Percentiles rank a stretch among this genome's conserved stretches.
Evolutionary conservation across 2,113 vertebrate genomes (phyloP).

Genomic region (Hippolais icterina): DNA sequence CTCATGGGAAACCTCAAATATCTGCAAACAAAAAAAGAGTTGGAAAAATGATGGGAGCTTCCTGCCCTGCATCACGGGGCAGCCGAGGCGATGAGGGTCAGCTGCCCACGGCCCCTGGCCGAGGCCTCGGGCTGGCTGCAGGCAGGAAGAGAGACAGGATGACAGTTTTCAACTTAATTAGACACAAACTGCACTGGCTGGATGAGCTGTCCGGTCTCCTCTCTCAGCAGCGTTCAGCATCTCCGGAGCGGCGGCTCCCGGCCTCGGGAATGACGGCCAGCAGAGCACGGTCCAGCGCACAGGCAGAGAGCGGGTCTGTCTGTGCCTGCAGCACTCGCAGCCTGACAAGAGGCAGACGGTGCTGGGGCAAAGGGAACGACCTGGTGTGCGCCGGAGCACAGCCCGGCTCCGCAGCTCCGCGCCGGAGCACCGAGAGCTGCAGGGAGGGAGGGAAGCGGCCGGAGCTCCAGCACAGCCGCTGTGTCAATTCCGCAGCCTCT

Average conservation of each 20-base stretch:
- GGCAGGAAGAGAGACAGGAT: background rate
- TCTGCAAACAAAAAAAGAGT: background rate
- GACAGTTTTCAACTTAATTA: background rate
- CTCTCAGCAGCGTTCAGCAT: background rate
- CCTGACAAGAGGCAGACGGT: background rate
- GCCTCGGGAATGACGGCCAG: accelerated
- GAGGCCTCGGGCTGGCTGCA: background rate
- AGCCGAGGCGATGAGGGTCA: background rate
- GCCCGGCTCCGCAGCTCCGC: accelerated
- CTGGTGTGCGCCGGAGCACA: accelerated
- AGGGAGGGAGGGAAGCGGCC: accelerated
- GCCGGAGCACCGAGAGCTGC: background rate
- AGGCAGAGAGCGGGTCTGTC: background rate
- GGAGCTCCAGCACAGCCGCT: accelerated
- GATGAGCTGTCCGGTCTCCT: background rate
- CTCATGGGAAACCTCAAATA: background rate
- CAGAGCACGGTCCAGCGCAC: accelerated
- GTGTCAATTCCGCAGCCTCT: background rate
- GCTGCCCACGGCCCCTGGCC: accelerated
- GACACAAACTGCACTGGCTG: background rate
- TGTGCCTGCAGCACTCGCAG: background rate
- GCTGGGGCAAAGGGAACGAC: background rate
- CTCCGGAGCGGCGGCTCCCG: background rate
- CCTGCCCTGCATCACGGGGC: background rate
- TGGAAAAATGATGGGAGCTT: background rate